phyloP scores from a whole-genome alignment of 2,113 vertebrate species.

The Hydropotes inermis region DNA sequence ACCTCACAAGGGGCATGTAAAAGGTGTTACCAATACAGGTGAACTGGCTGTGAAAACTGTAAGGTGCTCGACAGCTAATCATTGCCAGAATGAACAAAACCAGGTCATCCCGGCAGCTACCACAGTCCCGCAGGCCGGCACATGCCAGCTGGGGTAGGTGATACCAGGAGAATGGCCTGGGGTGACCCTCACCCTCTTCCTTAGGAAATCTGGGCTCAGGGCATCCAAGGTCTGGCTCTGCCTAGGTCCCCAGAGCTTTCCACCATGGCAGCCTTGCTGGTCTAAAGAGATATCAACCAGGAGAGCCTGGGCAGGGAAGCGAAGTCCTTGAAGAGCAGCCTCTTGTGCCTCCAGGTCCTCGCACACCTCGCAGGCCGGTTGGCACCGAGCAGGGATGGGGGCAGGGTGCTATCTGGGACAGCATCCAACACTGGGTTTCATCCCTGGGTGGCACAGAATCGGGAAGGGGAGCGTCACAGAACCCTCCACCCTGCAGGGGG shows the following conservation, averaged over 20 bases:
- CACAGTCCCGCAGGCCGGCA: not conserved
- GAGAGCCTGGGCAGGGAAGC: not conserved
- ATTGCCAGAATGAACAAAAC: not conserved
- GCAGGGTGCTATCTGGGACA: not conserved
- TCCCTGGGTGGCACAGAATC: not conserved
- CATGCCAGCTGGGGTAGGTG: not conserved
- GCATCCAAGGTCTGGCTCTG: not conserved
- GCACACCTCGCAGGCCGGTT: not conserved
- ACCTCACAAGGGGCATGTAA: not conserved
- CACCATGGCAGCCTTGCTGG: not conserved
- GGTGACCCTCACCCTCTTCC: not conserved
- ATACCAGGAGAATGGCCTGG: not conserved
- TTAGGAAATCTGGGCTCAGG: not conserved
- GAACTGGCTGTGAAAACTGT: not conserved
- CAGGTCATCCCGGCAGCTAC: not conserved
- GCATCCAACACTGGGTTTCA: not conserved
- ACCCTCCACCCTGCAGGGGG: not conserved
- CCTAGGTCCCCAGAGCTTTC: not conserved
- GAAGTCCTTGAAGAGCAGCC: not conserved
- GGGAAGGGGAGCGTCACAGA: not conserved
- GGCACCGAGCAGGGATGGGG: not conserved
- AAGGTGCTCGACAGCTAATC: not conserved
- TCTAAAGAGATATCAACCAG: not conserved
- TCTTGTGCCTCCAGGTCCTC: not conserved
- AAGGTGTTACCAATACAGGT: not conserved